Conservation (phyloP, 1,140 invertebrate genomes). For the Drosophila sp. region DNA sequence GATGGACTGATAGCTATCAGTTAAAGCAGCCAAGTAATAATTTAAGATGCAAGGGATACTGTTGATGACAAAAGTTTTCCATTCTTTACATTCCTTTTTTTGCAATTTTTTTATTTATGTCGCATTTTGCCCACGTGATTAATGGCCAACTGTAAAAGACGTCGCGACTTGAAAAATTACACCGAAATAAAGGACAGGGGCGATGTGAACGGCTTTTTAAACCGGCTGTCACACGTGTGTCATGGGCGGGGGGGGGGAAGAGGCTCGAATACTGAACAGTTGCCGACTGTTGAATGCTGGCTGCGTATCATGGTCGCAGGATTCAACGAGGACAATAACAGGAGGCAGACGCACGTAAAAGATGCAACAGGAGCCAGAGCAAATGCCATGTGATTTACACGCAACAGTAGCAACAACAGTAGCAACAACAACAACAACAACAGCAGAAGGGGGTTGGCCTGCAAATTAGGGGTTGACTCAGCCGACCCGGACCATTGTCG, state of each 20-base stretch:
- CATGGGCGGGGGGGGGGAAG: not conserved
- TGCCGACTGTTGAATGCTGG: not conserved
- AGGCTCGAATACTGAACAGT: not conserved
- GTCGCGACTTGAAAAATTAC: slow-evolving; percentile 82
- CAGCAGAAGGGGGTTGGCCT: slow-evolving; percentile 29
- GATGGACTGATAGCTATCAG: not conserved
- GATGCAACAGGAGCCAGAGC: slow-evolving; percentile 77
- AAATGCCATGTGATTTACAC: slow-evolving; percentile 82
- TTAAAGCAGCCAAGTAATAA: not conserved
- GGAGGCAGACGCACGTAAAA: slow-evolving; percentile 66
- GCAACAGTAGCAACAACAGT: slow-evolving; percentile 33
- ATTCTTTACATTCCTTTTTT: slow-evolving; percentile 27
- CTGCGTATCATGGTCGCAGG: slow-evolving; percentile 44
- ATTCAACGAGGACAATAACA: slow-evolving; percentile 48
- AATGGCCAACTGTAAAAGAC: slow-evolving; percentile 72
- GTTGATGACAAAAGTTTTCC: slow-evolving; percentile 29
- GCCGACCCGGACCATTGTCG: slow-evolving; percentile 35
- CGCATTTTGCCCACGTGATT: slow-evolving; percentile 75
- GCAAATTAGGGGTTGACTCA: slow-evolving; percentile 77
- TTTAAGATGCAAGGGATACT: slow-evolving; percentile 21
- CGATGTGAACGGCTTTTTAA: slow-evolving; percentile 58
- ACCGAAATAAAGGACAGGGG: slow-evolving; percentile 71
- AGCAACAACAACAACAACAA: slow-evolving; percentile 8
- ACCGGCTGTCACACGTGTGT: slow-evolving; percentile 72
- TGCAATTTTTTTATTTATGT: slow-evolving; percentile 47